Evolutionary conservation across 2,113 vertebrate species (phyloP), one percentile per base, ranked within the genome.

Genomic region (Callipepla californica): DNA sequence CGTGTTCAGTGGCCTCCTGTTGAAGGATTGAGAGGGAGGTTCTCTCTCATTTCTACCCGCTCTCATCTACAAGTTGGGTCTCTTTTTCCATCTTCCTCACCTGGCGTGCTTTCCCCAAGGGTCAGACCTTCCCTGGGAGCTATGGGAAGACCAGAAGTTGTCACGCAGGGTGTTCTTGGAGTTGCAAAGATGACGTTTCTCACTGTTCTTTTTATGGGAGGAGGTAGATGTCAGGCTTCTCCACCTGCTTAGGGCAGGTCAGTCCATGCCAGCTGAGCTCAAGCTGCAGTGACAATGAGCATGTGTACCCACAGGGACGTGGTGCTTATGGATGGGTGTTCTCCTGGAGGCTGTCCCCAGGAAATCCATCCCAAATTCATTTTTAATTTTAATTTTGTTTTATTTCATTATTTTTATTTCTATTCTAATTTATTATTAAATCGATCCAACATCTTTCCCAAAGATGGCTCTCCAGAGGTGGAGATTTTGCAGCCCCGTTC

Each of bases 11-110:
- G 51, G 38, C 10, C 30, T 88, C 20, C 68, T 23, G 0, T 0
- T 51, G 45, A 11, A 18, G 4, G 40, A 7, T 2, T 8, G 0
- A 2, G 22, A 25, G 30, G 44, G 48, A 59, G 30, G 13, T 30
- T 69, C 87, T 67, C 6, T 48, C 19, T 53, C 72, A 38, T 38
- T 34, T 90, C 83, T 50, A 25, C 13, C 55, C 9, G 0, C 23
- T 1, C 6, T 13, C 19, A 36, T 5, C 0, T 25, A 3, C 2
- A 1, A 53, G 8, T 51, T 1, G 0, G 26, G 14, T 10, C 16
- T 50, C 28, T 42, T 45, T 45, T 3, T 20, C 30, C 36, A 38
- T 53, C n/a, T 34, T 94, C 85, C 42, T 94, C 62, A 65, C 36
- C 66, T 1, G 0, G 11, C 38, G 44, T 17, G 55, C 34, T 72